Base-by-base conservation (phyloP, 2,797 vertebrate genomes). In the Gallinago stenura region DNA sequence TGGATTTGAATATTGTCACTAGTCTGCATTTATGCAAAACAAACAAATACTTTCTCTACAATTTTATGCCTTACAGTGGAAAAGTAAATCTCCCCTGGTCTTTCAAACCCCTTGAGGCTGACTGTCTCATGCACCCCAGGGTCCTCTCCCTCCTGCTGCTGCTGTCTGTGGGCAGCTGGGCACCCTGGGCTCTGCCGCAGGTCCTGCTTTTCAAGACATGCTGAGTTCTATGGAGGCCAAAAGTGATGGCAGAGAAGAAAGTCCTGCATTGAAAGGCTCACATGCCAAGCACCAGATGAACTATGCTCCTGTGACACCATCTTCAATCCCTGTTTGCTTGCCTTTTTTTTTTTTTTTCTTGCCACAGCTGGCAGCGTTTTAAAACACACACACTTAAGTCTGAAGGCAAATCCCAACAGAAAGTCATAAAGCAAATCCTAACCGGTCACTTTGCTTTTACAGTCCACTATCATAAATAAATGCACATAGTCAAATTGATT, bases 261-360 rank as follows among this genome's bases (percentile, higher is more conserved):
- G 21, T 35, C 21, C 11, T 18, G 10, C 45, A 62, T 0, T 0
- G 10, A 56, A 69, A 37, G 20, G 2, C 26, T 83, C 54, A 6
- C 0, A 0, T 22, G 58, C 20, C 19, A 19, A 54, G 35, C 6
- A 3, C 31, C 70, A 35, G 35, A 25, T 53, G 35, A 69, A 12
- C 17, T 45, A 1, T 51, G 30, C 37, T 86, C 30, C 41, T 50
- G 15, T 85, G 53, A 28, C 53, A 64, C 28, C 5, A 5, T 77
- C 93, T 92, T 77, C 33, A 76, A 13, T 76, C 0, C 0, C 15
- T 7, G 3, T 24, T 82, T 48, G 11, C 62, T 78, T 68, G 30
- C 21, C 15, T 41, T 16, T 73, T 90, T 86, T 88, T 22, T 22
- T 48, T 48, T 48, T 22, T 24, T 20, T 10, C 20, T 81, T 61